These are phyloP conservation scores for Telmatochromis sp. DNA, from an alignment of 2,113 vertebrate species.

Conservation along the genomic window DNA sequence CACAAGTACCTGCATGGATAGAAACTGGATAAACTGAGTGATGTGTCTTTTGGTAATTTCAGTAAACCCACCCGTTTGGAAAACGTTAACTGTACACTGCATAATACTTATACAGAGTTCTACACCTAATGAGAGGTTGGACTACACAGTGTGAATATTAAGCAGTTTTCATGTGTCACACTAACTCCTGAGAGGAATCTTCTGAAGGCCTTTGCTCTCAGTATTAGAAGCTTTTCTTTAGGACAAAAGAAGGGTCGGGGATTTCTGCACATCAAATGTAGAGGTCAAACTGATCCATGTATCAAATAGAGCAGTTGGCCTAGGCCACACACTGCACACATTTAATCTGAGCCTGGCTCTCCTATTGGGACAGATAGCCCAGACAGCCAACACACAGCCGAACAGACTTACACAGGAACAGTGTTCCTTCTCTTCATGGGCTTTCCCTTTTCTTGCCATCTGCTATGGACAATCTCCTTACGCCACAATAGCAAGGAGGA, in stretches of 20 bases:
- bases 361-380: conserved; percentile 17
- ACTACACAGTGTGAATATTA: neutral
- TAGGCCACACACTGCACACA: conserved; percentile 60
- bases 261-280: conserved; percentile 54
- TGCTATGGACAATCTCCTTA: conserved; percentile 62
- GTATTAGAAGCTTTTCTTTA: conserved; percentile 35
- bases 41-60: neutral
- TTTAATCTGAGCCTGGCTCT: conserved; percentile 38
- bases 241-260: conserved; percentile 33
- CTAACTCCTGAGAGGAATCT: conserved; percentile 14
- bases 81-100: neutral
- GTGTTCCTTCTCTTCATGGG: conserved; percentile 50
- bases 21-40: neutral
- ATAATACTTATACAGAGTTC: neutral
- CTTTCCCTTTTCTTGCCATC: conserved; percentile 55
- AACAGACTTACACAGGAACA: conserved; percentile 55
- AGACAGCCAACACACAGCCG: conserved; percentile 48
- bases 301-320: conserved; percentile 33
- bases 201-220: conserved; percentile 34
- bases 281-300: conserved; percentile 60
- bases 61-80: neutral
- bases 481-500: conserved; percentile 56
- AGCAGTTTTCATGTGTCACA: neutral
- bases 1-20: neutral
- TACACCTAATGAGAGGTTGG: neutral